Evolutionary conservation across 1,140 invertebrate genomes (phyloP).

Genomic region (Psix sp.): DNA sequence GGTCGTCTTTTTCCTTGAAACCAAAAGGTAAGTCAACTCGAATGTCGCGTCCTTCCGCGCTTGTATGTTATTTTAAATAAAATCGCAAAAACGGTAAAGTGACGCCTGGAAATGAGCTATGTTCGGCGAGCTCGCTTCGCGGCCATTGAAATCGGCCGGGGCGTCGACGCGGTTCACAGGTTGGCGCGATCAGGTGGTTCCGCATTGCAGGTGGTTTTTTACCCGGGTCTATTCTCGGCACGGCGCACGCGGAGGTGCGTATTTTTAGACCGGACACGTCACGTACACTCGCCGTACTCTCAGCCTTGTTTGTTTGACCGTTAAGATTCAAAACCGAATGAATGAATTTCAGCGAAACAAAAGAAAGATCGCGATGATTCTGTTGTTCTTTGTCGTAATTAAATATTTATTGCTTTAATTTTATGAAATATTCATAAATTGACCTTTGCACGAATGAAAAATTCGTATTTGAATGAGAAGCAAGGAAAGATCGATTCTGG

Average conservation of each 20-base stretch:
- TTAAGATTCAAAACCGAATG: conserved; percentile 4
- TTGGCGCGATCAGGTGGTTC: conserved; percentile 60
- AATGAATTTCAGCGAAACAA: conserved; percentile 8
- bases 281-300: neutral
- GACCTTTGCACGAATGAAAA: conserved; percentile 21
- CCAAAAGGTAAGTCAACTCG: conserved; percentile 55
- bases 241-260: conserved; percentile 6
- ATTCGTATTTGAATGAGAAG: neutral
- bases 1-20: conserved; percentile 45
- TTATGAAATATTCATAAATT: too few relatives aligned
- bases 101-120: too few relatives aligned
- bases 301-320: conserved; percentile 16
- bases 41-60: too few relatives aligned
- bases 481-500: neutral
- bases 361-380: neutral
- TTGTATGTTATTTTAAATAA: too few relatives aligned
- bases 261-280: conserved; percentile 19
- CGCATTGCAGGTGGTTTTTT: conserved; percentile 38
- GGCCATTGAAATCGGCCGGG: conserved; percentile 63
- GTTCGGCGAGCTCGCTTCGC: too few relatives aligned
- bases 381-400: too few relatives aligned
- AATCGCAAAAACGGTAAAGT: too few relatives aligned
- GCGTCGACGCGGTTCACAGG: conserved; percentile 65
- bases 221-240: conserved; percentile 37
- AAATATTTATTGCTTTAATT: too few relatives aligned